Evolutionary conservation across 2,888 invertebrate species (phyloP), one percentile per base, ranked within the genome.

Genomic region (Caenorhabditis panamensis): DNA sequence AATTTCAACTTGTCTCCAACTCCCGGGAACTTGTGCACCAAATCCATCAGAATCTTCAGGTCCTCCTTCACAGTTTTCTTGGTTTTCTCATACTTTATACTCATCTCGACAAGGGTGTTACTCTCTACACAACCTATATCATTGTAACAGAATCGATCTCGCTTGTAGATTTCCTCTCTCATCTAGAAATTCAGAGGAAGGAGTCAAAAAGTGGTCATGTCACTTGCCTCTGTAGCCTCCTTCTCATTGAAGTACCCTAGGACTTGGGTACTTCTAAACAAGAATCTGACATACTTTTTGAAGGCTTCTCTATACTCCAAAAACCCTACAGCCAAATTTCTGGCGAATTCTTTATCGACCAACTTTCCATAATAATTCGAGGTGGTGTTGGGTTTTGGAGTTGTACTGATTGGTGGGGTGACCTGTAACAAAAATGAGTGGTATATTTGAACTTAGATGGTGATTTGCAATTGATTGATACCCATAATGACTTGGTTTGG

Each of bases 191-290:
- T 41, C 16, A 41, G 13, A 41, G 13, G 13, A 41, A 41, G 13
- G 13, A 41, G 13, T 41, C 41, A 6, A 41, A 41, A 41, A 36
- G 36, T 36, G 6, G 44, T 11, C 13, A 44, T 11, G 4, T 9
- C 31, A 4, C 54, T 26, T n/a, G 28, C 54, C 26, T 28, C 6
- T 16, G 13, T n/a, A 1, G 54, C 54, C 6, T 54, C 28, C 8
- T 26, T 28, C 28, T 54, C 16, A 1, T 11, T 54, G 4, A 54
- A 28, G 28, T 54, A 54, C 1, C 16, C n/a, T 4, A 54, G n/a
- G 16, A 54, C 13, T n/a, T 54, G 54, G 6, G 54, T 54, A 22
- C n/a, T 54, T 26, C 54, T 26, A 28, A 28, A 54, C 26, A 54
- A 11, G 28, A 54, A 54, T 28, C 54, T 20, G 8, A 28, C 16